phyloP scores from a whole-genome alignment of 2,797 vertebrate species.

The Vireo griseus region DNA sequence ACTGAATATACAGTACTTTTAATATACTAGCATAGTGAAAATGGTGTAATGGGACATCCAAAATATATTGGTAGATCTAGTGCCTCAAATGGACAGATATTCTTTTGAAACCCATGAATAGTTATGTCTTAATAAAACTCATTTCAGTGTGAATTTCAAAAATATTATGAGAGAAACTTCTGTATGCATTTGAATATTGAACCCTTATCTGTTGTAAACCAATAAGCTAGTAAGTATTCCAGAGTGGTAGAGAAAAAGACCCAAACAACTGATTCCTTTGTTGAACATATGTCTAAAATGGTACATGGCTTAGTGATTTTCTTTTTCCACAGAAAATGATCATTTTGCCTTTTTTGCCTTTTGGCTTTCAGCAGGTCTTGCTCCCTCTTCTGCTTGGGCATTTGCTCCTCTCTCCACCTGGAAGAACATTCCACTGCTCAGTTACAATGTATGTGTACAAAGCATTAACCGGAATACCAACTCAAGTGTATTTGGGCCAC shows the following conservation, averaged over 20 bases:
- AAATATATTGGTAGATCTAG: background rate
- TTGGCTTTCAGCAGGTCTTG: background rate
- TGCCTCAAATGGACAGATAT: background rate
- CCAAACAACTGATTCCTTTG: background rate
- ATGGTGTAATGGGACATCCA: background rate
- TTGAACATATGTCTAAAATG: background rate
- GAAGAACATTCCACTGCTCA: background rate
- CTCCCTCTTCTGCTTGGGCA: background rate
- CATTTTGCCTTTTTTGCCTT: background rate
- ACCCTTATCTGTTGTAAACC: background rate
- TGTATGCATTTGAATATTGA: background rate
- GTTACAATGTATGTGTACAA: fast-evolving
- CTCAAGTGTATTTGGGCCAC: background rate
- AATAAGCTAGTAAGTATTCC: background rate
- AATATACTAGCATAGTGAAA: conserved; percentile 18
- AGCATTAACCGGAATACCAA: background rate
- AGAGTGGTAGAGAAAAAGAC: background rate
- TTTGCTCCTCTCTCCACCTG: background rate
- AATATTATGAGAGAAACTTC: conserved; percentile 1
- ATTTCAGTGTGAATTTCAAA: conserved; percentile 11
- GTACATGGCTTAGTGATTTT: background rate
- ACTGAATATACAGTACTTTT: background rate
- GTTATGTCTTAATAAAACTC: background rate
- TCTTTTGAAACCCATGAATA: background rate
- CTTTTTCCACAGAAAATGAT: background rate